phyloP scores from a whole-genome alignment of 2,797 vertebrate genomes.

The Sarcoramphus papa region DNA sequence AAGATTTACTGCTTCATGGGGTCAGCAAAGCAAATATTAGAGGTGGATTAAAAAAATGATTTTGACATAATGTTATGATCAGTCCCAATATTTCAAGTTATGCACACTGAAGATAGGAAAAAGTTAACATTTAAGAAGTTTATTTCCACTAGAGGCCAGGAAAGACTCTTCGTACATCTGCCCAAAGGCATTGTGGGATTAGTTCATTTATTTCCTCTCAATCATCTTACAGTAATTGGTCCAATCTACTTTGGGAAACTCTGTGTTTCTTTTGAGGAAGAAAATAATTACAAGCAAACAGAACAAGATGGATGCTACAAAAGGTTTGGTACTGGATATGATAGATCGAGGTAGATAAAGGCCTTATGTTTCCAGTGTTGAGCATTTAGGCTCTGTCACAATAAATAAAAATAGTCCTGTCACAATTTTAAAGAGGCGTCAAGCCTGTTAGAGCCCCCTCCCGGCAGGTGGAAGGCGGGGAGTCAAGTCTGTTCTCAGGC shows the following conservation, averaged over 20 bases:
- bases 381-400: not conserved
- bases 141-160: slow-evolving; percentile 12
- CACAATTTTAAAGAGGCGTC: not conserved
- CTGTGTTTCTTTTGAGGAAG: not conserved
- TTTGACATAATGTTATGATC: not conserved
- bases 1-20: not conserved
- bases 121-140: not conserved
- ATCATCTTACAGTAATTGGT: not conserved
- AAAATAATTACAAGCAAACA: not conserved
- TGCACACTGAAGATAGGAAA: not conserved
- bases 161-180: not conserved
- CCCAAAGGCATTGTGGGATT: not conserved
- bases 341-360: not conserved
- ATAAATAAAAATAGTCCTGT: not conserved
- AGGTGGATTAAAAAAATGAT: not conserved
- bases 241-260: not conserved
- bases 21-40: not conserved
- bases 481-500: not conserved
- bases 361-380: not conserved
- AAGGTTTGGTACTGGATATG: not conserved
- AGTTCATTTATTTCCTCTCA: not conserved
- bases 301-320: not conserved
- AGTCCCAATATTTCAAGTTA: not conserved
- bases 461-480: fast-evolving
- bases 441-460: not conserved